Evolutionary conservation across 2,797 vertebrate species (phyloP).

Genomic region (Lerista edwardsae): DNA sequence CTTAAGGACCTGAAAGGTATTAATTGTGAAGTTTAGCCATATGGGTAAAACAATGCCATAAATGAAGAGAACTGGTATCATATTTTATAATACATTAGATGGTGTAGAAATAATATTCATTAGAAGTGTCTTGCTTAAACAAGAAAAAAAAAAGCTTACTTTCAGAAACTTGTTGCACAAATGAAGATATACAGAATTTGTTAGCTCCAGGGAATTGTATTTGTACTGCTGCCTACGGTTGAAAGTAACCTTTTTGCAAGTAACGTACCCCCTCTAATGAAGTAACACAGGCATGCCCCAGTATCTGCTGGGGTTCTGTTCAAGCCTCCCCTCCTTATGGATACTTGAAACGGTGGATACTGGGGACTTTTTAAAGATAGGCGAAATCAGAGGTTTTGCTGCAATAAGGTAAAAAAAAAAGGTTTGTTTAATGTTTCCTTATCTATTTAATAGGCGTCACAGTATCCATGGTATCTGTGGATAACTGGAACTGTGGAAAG

Average conservation of each 20-base stretch:
- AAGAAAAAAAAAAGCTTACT: too few species aligned
- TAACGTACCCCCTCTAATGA: not conserved
- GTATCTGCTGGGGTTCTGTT: too few species aligned
- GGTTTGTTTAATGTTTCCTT: too few species aligned
- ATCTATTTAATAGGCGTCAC: too few species aligned
- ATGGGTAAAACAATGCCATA: not conserved
- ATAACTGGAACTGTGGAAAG: too few species aligned
- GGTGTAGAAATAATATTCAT: not conserved
- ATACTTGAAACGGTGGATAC: too few species aligned
- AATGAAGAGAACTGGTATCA: not conserved
- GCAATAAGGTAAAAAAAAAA: too few species aligned
- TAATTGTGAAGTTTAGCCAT: not conserved
- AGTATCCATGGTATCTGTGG: too few species aligned
- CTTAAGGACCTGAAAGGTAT: not conserved
- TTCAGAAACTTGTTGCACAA: not conserved
- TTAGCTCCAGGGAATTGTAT: conserved; percentile 1
- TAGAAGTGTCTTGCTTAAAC: not conserved
- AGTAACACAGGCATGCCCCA: too few species aligned
- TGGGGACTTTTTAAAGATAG: too few species aligned
- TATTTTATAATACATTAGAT: conserved; percentile 23
- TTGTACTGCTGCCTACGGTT: conserved; percentile 3
- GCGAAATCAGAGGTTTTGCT: too few species aligned
- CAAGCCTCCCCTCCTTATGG: too few species aligned
- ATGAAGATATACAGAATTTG: not conserved
- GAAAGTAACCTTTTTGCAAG: not conserved